These are phyloP conservation scores for Eleginops maclovinus DNA, from an alignment of 2,113 vertebrate genomes.

Conservation along the genomic window DNA sequence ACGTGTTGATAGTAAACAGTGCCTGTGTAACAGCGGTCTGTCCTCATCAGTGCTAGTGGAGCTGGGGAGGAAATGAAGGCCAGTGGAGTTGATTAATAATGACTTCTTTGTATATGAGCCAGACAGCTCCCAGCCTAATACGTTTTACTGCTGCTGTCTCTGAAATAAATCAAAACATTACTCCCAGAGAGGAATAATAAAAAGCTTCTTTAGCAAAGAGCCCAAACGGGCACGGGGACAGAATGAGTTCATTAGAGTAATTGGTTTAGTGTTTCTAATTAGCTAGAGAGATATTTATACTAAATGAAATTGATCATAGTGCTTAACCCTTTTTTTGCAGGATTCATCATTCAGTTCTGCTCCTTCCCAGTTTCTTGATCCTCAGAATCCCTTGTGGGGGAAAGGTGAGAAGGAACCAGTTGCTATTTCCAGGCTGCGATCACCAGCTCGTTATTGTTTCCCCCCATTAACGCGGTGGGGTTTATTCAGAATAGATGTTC, in stretches of 20 bases:
- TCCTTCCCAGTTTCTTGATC: constrained; percentile 5
- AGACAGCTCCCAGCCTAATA: constrained; percentile 74
- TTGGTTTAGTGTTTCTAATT: constrained; percentile 73
- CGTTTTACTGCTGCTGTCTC: constrained; percentile 60
- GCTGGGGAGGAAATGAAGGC: constrained; percentile 51
- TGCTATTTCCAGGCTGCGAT: constrained; percentile 41
- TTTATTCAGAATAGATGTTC: constrained; percentile 39
- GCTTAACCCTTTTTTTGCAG: constrained; percentile 46
- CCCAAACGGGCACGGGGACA: constrained; percentile 35
- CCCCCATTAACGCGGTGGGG: constrained; percentile 16
- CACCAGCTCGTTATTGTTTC: constrained; percentile 9
- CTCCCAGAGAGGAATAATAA: constrained; percentile 47
- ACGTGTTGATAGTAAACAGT: constrained; percentile 8
- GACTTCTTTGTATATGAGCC: constrained; percentile 65
- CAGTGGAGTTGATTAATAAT: constrained; percentile 69
- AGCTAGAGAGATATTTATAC: constrained; percentile 58
- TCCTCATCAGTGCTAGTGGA: constrained; percentile 38
- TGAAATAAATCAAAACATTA: constrained; percentile 77
- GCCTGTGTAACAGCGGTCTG: neutral
- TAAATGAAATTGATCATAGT: constrained; percentile 31
- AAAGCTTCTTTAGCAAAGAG: constrained; percentile 46
- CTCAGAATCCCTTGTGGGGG: neutral
- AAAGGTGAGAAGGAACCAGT: constrained; percentile 11
- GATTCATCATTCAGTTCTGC: constrained; percentile 11
- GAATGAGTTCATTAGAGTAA: constrained; percentile 74